These are phyloP conservation scores for Eospalax fontanierii DNA, from an alignment of 2,797 vertebrate genomes.

Conservation along the genomic window DNA sequence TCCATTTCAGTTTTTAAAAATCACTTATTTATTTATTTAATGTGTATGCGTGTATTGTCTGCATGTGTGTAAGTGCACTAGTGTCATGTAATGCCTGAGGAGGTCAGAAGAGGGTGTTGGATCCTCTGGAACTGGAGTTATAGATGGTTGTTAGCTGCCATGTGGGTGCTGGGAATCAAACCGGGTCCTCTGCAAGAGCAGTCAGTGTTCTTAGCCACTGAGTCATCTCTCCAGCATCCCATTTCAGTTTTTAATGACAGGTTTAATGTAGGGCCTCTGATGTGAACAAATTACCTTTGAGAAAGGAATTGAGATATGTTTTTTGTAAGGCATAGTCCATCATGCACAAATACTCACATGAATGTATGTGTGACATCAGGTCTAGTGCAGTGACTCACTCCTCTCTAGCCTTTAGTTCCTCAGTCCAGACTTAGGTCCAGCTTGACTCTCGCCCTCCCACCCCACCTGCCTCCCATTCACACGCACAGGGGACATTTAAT, in stretches of 20 bases:
- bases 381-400: constrained; percentile 7
- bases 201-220: too few relatives aligned
- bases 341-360: background rate
- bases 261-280: background rate
- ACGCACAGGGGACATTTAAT: background rate
- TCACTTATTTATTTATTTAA: too few relatives aligned
- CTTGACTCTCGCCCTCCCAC: background rate
- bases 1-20: background rate
- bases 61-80: too few relatives aligned
- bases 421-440: background rate
- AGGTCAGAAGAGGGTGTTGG: too few relatives aligned
- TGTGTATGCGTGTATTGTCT: too few relatives aligned
- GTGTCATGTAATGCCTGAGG: too few relatives aligned
- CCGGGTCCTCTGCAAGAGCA: too few relatives aligned
- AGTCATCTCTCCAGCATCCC: too few relatives aligned
- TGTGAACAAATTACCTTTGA: constrained; percentile 12
- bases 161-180: too few relatives aligned
- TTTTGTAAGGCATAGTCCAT: background rate
- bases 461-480: too few relatives aligned
- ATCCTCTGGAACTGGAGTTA: too few relatives aligned
- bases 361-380: background rate
- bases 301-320: background rate
- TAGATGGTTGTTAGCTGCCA: too few relatives aligned
- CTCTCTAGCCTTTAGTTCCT: background rate
- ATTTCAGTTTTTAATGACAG: constrained; percentile 23